Conservation (phyloP, 2,113 vertebrate species). For the Fregetta grallaria region DNA sequence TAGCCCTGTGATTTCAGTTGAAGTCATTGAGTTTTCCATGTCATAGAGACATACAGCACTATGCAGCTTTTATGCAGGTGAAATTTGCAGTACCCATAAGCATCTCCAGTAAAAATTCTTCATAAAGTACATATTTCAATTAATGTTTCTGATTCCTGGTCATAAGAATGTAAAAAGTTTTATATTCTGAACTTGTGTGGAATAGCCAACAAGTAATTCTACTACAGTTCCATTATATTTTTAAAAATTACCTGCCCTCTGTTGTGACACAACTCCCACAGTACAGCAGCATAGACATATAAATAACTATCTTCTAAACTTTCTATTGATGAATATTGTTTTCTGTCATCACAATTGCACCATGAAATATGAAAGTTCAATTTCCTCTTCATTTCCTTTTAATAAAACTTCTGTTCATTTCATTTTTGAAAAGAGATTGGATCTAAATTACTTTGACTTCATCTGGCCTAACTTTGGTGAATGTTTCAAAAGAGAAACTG, state of each 20-base stretch:
- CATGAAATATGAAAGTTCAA: slow-evolving; percentile 81
- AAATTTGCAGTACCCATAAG: neutral
- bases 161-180: neutral
- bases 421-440: slow-evolving; percentile 78
- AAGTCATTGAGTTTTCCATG: neutral
- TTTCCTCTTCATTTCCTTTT: slow-evolving; percentile 84
- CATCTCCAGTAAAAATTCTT: neutral
- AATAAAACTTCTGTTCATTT: slow-evolving; percentile 81
- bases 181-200: neutral
- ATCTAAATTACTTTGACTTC: slow-evolving; percentile 83
- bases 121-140: neutral
- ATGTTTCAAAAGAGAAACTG: slow-evolving; percentile 33
- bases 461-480: slow-evolving; percentile 71
- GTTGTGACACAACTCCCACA: slow-evolving; percentile 25
- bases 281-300: slow-evolving; percentile 28
- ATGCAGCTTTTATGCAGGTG: neutral
- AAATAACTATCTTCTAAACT: slow-evolving; percentile 72
- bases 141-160: neutral
- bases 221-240: neutral
- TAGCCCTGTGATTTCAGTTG: neutral
- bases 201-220: neutral
- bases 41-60: neutral
- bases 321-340: slow-evolving; percentile 72
- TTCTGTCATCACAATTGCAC: slow-evolving; percentile 77
- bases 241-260: slow-evolving; percentile 23